phyloP scores from a whole-genome alignment of 2,113 vertebrate genomes.

The Silurus asotus region DNA sequence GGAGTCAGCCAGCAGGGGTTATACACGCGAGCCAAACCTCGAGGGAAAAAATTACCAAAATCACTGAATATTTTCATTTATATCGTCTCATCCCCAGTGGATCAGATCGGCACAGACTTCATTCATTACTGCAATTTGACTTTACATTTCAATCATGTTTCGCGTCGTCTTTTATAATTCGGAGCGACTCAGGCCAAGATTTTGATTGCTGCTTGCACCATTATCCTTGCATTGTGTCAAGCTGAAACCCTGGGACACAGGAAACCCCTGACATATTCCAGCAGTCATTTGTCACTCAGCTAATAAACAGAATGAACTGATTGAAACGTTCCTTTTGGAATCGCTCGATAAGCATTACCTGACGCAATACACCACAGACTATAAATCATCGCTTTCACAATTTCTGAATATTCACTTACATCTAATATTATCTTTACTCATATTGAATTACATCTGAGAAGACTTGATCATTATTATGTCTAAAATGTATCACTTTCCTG shows the following conservation, averaged over 20 bases:
- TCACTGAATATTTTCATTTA: not conserved
- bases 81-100: not conserved
- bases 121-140: not conserved
- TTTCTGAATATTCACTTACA: not conserved
- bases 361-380: not conserved
- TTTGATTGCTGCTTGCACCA: not conserved
- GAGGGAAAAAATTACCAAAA: not conserved
- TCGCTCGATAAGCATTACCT: not conserved
- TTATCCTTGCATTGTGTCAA: not conserved
- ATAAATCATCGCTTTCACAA: not conserved
- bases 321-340: not conserved
- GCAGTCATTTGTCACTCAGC: slow-evolving; percentile 5
- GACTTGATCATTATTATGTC: not conserved
- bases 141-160: not conserved
- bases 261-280: slow-evolving; percentile 11
- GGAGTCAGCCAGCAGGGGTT: not conserved
- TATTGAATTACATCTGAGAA: not conserved
- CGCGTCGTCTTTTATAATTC: slow-evolving; percentile 3
- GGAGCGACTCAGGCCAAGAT: not conserved
- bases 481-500: not conserved
- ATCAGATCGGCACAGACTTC: not conserved
- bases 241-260: slow-evolving; percentile 17
- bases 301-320: slow-evolving; percentile 18
- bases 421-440: not conserved
- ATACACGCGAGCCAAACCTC: not conserved